Evolutionary conservation across 2,113 vertebrate species (phyloP).

Genomic region (Psammodynastes pulverulentus): DNA sequence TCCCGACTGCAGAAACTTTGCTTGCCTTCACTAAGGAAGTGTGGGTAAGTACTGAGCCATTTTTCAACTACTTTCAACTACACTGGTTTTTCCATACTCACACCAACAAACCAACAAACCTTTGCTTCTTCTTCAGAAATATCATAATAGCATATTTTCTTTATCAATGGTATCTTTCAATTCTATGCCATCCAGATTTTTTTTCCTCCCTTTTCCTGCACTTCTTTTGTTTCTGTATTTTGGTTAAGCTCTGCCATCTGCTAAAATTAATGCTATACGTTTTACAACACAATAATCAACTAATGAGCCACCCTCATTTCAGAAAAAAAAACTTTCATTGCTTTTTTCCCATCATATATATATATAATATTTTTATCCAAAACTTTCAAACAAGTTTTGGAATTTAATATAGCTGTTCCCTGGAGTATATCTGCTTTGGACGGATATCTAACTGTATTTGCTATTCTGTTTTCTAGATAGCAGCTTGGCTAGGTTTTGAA

Average conservation of each 20-base stretch:
- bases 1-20: not conserved
- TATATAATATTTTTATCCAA: slow-evolving; percentile 1
- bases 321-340: not conserved
- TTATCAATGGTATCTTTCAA: not conserved
- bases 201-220: not conserved
- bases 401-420: slow-evolving; percentile 35
- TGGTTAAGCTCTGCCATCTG: not conserved
- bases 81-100: not conserved
- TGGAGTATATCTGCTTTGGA: slow-evolving; percentile 39
- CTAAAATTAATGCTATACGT: not conserved
- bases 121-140: not conserved
- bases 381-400: slow-evolving; percentile 43
- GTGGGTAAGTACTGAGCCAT: not conserved
- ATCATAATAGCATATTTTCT: not conserved
- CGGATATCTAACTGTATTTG: slow-evolving; percentile 34
- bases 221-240: not conserved
- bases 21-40: not conserved
- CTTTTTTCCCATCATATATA: slow-evolving; percentile 1
- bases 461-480: slow-evolving; percentile 60
- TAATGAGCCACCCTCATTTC: not conserved
- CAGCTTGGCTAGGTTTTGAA: slow-evolving; percentile 53
- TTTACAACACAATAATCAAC: not conserved
- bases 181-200: not conserved
- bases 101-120: not conserved
- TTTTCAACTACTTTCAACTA: not conserved